A percentile compares a stretch with the other conserved stretches of the same genome.
These are phyloP conservation scores for Drosophila formosana DNA, from an alignment of 2,888 invertebrate species.

Conservation along the genomic window DNA sequence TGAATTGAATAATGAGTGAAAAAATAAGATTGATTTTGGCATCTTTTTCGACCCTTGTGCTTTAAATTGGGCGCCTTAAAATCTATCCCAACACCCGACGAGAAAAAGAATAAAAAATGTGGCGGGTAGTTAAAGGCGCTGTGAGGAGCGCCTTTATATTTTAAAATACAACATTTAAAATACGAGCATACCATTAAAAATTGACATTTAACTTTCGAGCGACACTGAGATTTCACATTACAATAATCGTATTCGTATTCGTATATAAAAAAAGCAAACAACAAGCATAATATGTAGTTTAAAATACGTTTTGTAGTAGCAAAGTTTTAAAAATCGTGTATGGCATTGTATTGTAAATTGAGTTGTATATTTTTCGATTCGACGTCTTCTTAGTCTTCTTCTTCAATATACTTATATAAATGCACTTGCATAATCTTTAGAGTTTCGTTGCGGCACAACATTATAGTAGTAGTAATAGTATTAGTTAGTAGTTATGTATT, in stretches of 20 bases:
- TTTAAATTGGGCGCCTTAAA: too few relatives aligned
- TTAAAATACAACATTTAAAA: neutral
- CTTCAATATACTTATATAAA: constrained; percentile 24
- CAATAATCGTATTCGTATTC: neutral
- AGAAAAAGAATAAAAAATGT: neutral
- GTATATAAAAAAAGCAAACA: neutral
- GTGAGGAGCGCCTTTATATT: neutral
- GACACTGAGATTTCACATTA: constrained; percentile 9
- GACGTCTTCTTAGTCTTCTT: neutral
- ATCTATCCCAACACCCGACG: neutral
- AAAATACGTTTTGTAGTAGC: constrained; percentile 5
- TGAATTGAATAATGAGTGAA: neutral
- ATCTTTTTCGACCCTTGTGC: neutral
- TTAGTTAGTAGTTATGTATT: neutral
- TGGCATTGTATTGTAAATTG: neutral
- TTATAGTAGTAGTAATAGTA: neutral
- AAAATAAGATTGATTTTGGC: neutral
- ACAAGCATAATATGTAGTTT: constrained; percentile 9
- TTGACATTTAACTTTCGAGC: constrained; percentile 27
- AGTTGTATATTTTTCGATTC: neutral
- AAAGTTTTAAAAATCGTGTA: neutral
- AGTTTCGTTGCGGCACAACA: constrained; percentile 33
- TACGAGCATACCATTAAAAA: constrained; percentile 4
- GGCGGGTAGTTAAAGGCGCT: neutral
- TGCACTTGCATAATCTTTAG: constrained; percentile 34